Evolutionary conservation across 2,113 vertebrate species (phyloP).

Genomic region (Megaptera novaeangliae): DNA sequence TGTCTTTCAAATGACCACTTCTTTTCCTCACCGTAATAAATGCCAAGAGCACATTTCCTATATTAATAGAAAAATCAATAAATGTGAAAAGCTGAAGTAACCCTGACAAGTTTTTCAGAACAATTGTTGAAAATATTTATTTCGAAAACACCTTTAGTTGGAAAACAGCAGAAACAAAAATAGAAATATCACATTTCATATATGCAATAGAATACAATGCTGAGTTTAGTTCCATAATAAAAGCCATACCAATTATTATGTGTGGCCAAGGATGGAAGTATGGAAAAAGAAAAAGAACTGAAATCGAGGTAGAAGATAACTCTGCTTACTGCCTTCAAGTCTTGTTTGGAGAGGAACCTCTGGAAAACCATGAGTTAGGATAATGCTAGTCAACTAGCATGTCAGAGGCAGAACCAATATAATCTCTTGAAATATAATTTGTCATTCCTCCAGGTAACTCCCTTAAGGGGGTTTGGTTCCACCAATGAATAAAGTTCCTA

Average conservation of each 20-base stretch:
- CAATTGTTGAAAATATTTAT: slow-evolving; percentile 57
- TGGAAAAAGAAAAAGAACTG: neutral
- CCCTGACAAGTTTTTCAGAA: slow-evolving; percentile 36
- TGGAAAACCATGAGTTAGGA: slow-evolving; percentile 2
- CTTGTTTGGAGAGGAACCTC: neutral
- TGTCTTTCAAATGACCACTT: neutral
- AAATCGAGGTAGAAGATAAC: slow-evolving; percentile 46
- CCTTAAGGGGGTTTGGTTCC: slow-evolving; percentile 78
- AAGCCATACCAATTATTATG: neutral
- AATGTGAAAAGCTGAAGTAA: slow-evolving; percentile 47
- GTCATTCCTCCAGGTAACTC: neutral
- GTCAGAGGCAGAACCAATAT: slow-evolving; percentile 26
- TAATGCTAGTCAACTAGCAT: neutral
- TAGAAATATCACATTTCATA: slow-evolving; percentile 31
- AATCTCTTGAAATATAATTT: slow-evolving; percentile 24
- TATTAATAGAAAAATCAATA: slow-evolving; percentile 30
- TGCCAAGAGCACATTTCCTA: neutral
- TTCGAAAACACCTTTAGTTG: slow-evolving; percentile 7
- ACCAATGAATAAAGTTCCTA: slow-evolving; percentile 85
- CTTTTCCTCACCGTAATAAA: slow-evolving; percentile 21
- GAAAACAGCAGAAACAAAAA: slow-evolving; percentile 46
- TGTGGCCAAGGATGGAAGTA: neutral
- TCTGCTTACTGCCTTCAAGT: slow-evolving; percentile 6
- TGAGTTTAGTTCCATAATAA: slow-evolving; percentile 28
- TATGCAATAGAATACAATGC: slow-evolving; percentile 5